Percentiles rank a stretch among this genome's conserved stretches.
Conservation (phyloP, 1,140 invertebrate genomes). For the Drosophila mauritiana region DNA sequence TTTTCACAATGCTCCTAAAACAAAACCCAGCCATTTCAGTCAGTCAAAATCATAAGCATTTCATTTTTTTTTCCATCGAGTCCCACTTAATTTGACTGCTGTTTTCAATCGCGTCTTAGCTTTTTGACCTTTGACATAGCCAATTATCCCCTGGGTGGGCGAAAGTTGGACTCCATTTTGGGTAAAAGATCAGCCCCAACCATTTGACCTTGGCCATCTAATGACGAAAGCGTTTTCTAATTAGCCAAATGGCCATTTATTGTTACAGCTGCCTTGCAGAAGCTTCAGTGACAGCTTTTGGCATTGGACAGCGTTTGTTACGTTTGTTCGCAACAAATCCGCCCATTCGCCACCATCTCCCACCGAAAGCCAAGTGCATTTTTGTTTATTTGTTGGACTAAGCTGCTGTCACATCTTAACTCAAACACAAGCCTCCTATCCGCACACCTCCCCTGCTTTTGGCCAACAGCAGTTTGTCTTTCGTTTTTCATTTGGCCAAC, state of each 20-base stretch:
- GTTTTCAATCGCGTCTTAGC: not conserved
- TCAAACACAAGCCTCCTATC: conserved; percentile 1
- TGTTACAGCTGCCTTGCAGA: conserved; percentile 30
- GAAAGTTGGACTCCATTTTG: conserved; percentile 2
- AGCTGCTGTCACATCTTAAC: conserved; percentile 46
- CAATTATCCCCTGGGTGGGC: not conserved
- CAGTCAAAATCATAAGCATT: too few relatives aligned
- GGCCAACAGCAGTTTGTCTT: conserved; percentile 47
- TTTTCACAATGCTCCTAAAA: too few relatives aligned
- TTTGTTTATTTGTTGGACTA: conserved; percentile 69
- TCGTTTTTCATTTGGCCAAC: conserved; percentile 44
- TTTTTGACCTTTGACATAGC: conserved; percentile 16
- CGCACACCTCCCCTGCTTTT: not conserved
- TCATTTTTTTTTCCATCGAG: not conserved
- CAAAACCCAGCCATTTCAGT: too few relatives aligned
- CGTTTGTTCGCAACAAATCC: conserved; percentile 53
- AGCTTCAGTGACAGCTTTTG: conserved; percentile 40
- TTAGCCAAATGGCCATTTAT: conserved; percentile 70
- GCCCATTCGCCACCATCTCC: not conserved
- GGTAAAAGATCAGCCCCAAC: conserved; percentile 11
- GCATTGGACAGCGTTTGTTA: conserved; percentile 60
- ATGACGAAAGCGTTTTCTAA: conserved; percentile 54
- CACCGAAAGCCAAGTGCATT: conserved; percentile 55
- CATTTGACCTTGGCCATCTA: conserved; percentile 34
- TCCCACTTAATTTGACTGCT: not conserved